These are phyloP conservation scores for Ennomos erosarius DNA, from an alignment of 2,888 invertebrate species.

Conservation along the genomic window DNA sequence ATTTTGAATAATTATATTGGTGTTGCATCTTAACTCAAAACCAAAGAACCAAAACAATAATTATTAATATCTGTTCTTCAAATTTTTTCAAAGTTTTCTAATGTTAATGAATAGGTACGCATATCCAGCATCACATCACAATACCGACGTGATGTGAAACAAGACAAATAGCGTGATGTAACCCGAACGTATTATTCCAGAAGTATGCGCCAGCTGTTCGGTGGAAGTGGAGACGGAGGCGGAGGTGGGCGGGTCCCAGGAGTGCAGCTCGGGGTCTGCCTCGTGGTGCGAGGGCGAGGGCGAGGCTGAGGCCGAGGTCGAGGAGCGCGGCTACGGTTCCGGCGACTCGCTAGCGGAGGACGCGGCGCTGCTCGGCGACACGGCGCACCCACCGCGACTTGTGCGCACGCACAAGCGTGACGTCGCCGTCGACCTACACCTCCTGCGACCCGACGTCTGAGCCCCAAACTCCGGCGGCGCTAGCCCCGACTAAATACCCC, in stretches of 20 bases:
- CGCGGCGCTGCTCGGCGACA: constrained; percentile 72
- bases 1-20: constrained; percentile 5
- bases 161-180: neutral
- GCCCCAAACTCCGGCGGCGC: constrained; percentile 16
- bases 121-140: too few species aligned
- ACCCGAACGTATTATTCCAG: constrained; percentile 57
- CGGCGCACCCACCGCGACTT: constrained; percentile 59
- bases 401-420: constrained; percentile 71
- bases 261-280: constrained; percentile 75
- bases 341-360: constrained; percentile 82
- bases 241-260: constrained; percentile 68
- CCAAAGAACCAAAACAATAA: too few species aligned
- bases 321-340: constrained; percentile 82
- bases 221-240: constrained; percentile 79
- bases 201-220: constrained; percentile 77
- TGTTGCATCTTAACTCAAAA: neutral
- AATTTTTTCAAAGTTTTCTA: too few species aligned
- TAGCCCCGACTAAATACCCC: constrained; percentile 27
- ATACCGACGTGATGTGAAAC: too few species aligned
- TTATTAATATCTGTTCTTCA: too few species aligned
- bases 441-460: constrained; percentile 77
- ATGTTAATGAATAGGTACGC: too few species aligned
- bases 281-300: constrained; percentile 84
- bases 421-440: constrained; percentile 79
- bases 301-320: constrained; percentile 68